These are phyloP conservation scores for Stenoptilia bipunctidactyla DNA, from an alignment of 2,888 invertebrate species.

Conservation along the genomic window DNA sequence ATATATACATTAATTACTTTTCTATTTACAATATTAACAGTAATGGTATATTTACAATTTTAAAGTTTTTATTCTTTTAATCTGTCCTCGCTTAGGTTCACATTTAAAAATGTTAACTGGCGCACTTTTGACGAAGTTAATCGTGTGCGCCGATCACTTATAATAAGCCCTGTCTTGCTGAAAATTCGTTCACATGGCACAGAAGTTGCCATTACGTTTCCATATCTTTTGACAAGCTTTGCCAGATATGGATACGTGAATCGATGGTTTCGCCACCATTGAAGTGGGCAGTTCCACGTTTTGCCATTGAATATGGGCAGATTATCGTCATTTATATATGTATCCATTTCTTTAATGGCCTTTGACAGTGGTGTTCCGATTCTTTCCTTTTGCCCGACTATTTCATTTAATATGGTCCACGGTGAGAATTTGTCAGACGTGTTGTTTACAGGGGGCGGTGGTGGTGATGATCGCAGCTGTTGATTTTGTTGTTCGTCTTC, in stretches of 20 bases:
- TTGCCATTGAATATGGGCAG: conserved; percentile 1
- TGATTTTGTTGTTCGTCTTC: too few relatives aligned
- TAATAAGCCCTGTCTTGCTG: conserved; percentile 13
- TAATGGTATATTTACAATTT: too few relatives aligned
- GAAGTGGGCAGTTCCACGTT: conserved; percentile 15
- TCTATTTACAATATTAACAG: too few relatives aligned
- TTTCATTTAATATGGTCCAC: not conserved
- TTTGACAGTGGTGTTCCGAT: conserved; percentile 7
- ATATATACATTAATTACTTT: too few relatives aligned
- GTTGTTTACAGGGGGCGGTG: too few relatives aligned
- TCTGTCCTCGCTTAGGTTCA: conserved; percentile 6
- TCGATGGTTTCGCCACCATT: conserved; percentile 16
- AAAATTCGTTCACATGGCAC: conserved; percentile 19
- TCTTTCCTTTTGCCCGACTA: not conserved
- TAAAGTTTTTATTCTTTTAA: too few relatives aligned
- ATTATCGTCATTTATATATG: not conserved
- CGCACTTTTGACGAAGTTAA: conserved; percentile 10
- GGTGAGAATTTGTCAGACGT: not conserved
- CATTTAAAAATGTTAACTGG: conserved; percentile 11
- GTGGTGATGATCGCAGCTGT: too few relatives aligned
- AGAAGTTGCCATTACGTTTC: conserved; percentile 16
- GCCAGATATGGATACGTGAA: conserved; percentile 11
- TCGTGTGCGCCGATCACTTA: conserved; percentile 12
- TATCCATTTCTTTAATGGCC: conserved; percentile 1
- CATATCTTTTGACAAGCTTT: conserved; percentile 8